A percentile compares a stretch with the other conserved stretches of the same genome.
Evolutionary conservation across 1,140 invertebrate genomes (phyloP).

Genomic region (Brevipalpus yothersi): DNA sequence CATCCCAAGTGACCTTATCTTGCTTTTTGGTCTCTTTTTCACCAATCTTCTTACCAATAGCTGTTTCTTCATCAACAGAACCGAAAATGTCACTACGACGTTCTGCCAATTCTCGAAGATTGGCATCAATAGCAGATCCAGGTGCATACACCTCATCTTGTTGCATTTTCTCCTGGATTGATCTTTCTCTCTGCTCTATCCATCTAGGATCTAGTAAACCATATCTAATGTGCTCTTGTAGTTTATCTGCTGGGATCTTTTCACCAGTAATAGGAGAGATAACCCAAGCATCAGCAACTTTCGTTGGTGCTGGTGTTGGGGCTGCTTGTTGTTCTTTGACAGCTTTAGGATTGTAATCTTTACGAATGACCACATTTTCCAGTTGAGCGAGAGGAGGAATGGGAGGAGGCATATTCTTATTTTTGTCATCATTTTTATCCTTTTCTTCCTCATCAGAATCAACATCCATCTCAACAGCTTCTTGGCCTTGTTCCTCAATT

Average conservation of each 20-base stretch:
- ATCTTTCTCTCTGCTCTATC: constrained; percentile 82
- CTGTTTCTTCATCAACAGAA: constrained; percentile 89
- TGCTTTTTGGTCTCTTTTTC: constrained; percentile 67
- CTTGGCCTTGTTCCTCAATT: constrained; percentile 20
- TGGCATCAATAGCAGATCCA: constrained; percentile 76
- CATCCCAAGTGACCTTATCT: constrained; percentile 91
- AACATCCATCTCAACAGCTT: constrained; percentile 37
- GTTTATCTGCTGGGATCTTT: constrained; percentile 81
- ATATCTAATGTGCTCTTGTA: constrained; percentile 80
- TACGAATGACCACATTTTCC: constrained; percentile 84
- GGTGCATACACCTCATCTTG: constrained; percentile 65
- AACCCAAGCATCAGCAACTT: constrained; percentile 57
- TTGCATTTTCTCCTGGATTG: constrained; percentile 50
- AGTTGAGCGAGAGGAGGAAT: constrained; percentile 48
- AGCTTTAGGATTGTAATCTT: constrained; percentile 86
- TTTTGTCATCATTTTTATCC: constrained; percentile 13
- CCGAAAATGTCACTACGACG: constrained; percentile 99
- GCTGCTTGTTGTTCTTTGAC: constrained; percentile 17
- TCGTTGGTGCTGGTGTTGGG: constrained; percentile 27
- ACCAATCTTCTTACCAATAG: constrained; percentile 89
- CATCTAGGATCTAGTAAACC: constrained; percentile 84
- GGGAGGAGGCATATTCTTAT: constrained; percentile 18
- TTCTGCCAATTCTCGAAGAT: constrained; percentile 83
- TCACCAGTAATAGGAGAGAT: constrained; percentile 96
- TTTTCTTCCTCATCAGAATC: constrained; percentile 47